Conservation (phyloP, 2,888 invertebrate species). For the Macropis europaea region DNA sequence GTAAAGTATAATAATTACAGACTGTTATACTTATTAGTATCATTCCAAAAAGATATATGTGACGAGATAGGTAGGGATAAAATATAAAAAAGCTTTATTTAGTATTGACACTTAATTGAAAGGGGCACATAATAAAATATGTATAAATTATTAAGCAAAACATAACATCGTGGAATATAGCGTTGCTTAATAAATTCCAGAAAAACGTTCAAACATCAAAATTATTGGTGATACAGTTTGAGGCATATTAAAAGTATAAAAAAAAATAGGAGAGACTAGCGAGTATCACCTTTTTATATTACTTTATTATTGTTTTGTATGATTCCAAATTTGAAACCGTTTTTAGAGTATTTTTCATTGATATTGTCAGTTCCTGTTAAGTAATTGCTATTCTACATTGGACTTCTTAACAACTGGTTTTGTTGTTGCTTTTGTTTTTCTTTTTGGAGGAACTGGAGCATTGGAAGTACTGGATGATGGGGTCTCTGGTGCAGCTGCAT, state of each 20-base stretch:
- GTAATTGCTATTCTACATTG: constrained; percentile 63
- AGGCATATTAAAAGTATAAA: constrained; percentile 56
- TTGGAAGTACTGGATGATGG: constrained; percentile 78
- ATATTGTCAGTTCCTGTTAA: constrained; percentile 37
- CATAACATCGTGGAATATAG: constrained; percentile 32
- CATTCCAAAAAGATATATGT: constrained; percentile 21
- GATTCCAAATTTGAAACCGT: constrained; percentile 17
- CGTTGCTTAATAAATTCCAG: constrained; percentile 26
- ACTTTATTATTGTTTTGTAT: constrained; percentile 4
- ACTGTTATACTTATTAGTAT: constrained; percentile 31
- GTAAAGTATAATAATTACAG: constrained; percentile 50
- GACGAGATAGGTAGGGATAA: constrained; percentile 27
- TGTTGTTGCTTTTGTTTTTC: constrained; percentile 69
- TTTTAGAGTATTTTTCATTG: constrained; percentile 28
- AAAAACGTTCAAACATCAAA: constrained; percentile 31
- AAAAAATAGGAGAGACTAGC: constrained; percentile 58
- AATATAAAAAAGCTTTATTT: constrained; percentile 43
- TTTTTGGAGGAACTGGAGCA: constrained; percentile 80
- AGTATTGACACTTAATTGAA: constrained; percentile 30
- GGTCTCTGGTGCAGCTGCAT: constrained; percentile 80
- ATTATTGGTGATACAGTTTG: constrained; percentile 37
- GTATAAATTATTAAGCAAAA: constrained; percentile 45
- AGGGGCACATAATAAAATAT: constrained; percentile 33
- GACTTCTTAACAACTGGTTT: constrained; percentile 59
- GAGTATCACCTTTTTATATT: constrained; percentile 47